phyloP scores from a whole-genome alignment of 2,797 vertebrate genomes.

The Coregonus suidteri region DNA sequence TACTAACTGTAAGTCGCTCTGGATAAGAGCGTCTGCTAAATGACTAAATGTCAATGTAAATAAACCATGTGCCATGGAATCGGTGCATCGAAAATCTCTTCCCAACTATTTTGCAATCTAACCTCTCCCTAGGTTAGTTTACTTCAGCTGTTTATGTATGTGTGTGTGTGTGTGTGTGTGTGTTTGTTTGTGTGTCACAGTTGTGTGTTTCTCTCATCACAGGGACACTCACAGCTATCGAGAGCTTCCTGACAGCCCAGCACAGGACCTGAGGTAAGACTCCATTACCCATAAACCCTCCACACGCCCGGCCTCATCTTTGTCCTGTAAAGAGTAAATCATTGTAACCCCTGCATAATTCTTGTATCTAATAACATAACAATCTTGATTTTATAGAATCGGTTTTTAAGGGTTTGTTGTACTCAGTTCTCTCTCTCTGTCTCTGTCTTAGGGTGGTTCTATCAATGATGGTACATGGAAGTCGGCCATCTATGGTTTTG shows the following conservation, averaged over 20 bases:
- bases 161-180: not conserved
- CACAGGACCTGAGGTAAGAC: constrained; percentile 83
- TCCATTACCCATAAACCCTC: constrained; percentile 10
- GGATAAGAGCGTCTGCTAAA: no score
- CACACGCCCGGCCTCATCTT: not conserved
- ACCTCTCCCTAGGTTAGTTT: not conserved
- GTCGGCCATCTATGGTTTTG: constrained; percentile 87
- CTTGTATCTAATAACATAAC: not conserved
- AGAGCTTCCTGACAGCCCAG: constrained; percentile 89
- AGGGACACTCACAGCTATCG: constrained; percentile 91
- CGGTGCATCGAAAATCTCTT: no score
- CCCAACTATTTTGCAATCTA: no score
- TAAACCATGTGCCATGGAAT: no score
- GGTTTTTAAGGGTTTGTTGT: not conserved
- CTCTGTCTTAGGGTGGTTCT: constrained; percentile 74
- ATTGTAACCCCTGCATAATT: not conserved
- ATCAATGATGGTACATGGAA: constrained; percentile 95
- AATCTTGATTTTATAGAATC: not conserved
- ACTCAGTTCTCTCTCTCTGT: not conserved
- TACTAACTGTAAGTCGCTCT: no score
- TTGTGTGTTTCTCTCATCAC: constrained; percentile 23
- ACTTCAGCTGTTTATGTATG: not conserved
- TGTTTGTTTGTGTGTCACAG: constrained; percentile 1
- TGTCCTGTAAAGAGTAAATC: not conserved
- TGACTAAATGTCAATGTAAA: no score